phyloP scores from a whole-genome alignment of 2,888 invertebrate genomes.

The Euplexia lucipara region DNA sequence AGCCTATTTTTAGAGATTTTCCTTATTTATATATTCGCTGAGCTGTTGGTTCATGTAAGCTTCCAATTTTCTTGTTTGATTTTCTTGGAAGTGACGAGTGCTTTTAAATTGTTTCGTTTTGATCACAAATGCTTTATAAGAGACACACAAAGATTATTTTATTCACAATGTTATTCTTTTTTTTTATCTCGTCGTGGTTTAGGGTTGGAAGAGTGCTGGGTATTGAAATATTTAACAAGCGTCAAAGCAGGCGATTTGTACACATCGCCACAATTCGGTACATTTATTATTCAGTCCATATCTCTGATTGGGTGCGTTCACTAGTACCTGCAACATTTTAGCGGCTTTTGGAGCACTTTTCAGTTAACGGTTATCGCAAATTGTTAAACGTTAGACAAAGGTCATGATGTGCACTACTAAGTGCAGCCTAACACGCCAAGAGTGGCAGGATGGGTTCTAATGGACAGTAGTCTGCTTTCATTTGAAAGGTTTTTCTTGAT shows the following conservation, averaged over 20 bases:
- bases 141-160: conserved; percentile 28
- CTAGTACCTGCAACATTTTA: conserved; percentile 44
- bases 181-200: conserved; percentile 11
- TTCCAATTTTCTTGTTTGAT: conserved; percentile 5
- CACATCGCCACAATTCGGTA: conserved; percentile 41
- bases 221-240: conserved; percentile 53
- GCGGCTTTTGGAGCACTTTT: conserved; percentile 31
- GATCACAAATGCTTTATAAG: conserved; percentile 12
- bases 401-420: conserved; percentile 38
- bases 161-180: conserved; percentile 22
- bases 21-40: conserved; percentile 10
- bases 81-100: conserved; percentile 16
- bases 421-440: conserved; percentile 27
- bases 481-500: conserved; percentile 6
- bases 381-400: conserved; percentile 45
- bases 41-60: conserved; percentile 20
- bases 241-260: conserved; percentile 55
- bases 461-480: conserved; percentile 21
- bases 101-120: conserved; percentile 12
- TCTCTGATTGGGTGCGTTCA: conserved; percentile 19
- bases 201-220: conserved; percentile 19
- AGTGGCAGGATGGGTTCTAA: conserved; percentile 9
- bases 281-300: conserved; percentile 58
- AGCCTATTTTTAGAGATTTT: conserved; percentile 38
- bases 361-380: conserved; percentile 36